A percentile compares a stretch with the other conserved stretches of the same genome.
phyloP scores from a whole-genome alignment of 2,888 invertebrate genomes.

The Omphaloscelis lunosa region DNA sequence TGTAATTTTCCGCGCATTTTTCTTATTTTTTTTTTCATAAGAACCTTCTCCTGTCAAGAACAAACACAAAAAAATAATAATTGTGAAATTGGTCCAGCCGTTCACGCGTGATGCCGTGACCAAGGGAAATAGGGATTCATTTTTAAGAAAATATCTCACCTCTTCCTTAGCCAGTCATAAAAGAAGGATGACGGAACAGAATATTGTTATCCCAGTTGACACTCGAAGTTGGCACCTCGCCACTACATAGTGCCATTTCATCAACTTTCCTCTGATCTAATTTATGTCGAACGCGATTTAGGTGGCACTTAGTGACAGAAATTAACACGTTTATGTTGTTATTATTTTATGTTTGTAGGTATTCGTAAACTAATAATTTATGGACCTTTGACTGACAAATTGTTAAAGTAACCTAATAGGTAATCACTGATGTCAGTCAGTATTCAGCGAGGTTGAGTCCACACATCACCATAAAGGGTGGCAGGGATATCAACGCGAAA shows the following conservation, averaged over 20 bases:
- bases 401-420: too few relatives aligned
- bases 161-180: not conserved
- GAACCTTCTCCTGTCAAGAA: too few relatives aligned
- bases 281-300: constrained; percentile 41
- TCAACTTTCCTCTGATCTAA: constrained; percentile 37
- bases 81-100: too few relatives aligned
- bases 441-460: not conserved
- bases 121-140: too few relatives aligned
- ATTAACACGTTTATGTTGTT: constrained; percentile 12
- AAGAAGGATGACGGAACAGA: constrained; percentile 11
- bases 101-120: too few relatives aligned
- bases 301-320: constrained; percentile 18
- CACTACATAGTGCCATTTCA: constrained; percentile 42
- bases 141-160: not conserved
- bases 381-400: not conserved
- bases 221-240: constrained; percentile 36
- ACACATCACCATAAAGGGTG: not conserved
- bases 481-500: too few relatives aligned
- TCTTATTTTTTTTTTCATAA: too few relatives aligned
- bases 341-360: not conserved
- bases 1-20: too few relatives aligned
- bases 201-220: constrained; percentile 26
- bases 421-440: not conserved
- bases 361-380: not conserved
- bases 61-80: too few relatives aligned